Evolutionary conservation across 2,113 vertebrate genomes (phyloP).

Genomic region (Microtus montanus): DNA sequence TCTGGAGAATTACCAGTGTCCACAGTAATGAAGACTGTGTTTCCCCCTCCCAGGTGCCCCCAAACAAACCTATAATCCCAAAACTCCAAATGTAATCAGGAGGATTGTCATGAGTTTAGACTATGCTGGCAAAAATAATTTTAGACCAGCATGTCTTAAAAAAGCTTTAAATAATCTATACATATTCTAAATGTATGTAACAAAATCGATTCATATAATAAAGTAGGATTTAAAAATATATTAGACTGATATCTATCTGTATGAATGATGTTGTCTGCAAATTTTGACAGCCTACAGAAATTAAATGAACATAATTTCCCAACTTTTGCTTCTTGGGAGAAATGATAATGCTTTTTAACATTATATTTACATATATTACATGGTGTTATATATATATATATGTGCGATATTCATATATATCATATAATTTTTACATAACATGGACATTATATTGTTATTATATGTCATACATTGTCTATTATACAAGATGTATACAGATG

Average conservation of each 20-base stretch:
- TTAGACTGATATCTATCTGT: not conserved
- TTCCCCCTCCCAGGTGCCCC: no score
- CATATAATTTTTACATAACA: not conserved
- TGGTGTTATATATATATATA: no score
- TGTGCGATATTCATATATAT: not conserved
- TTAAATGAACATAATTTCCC: not conserved
- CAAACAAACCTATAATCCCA: no score
- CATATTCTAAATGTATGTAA: not conserved
- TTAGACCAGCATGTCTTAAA: not conserved
- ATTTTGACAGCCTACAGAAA: not conserved
- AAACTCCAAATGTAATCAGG: rapidly evolving
- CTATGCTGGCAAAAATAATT: no score
- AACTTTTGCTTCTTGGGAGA: not conserved
- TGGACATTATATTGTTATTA: not conserved
- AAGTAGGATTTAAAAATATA: not conserved
- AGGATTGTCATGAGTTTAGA: not conserved
- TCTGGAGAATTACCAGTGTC: no score
- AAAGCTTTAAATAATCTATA: not conserved
- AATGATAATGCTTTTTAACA: not conserved
- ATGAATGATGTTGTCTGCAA: not conserved
- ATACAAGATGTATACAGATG: not conserved
- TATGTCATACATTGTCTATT: not conserved
- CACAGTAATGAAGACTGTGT: not conserved
- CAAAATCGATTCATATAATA: not conserved
- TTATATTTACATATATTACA: no score